Evolutionary conservation across 2,888 invertebrate genomes (phyloP).

Genomic region (Thumatha senex): DNA sequence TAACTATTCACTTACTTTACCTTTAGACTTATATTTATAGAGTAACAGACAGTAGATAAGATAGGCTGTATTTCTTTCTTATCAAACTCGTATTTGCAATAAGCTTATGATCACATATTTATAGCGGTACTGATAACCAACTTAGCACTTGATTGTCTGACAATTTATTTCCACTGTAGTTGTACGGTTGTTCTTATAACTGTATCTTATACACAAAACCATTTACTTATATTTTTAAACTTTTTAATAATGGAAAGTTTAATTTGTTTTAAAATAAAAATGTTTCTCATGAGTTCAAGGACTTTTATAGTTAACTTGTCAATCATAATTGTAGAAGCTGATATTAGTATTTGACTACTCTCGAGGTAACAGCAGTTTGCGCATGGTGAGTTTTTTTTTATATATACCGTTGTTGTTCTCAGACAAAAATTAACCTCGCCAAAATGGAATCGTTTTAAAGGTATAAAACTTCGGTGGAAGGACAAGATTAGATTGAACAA

Average conservation of each 20-base stretch:
- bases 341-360: slow-evolving; percentile 65
- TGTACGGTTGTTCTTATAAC: slow-evolving; percentile 56
- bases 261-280: slow-evolving; percentile 62
- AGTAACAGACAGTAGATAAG: slow-evolving; percentile 66
- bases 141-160: slow-evolving; percentile 58
- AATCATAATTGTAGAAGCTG: slow-evolving; percentile 52
- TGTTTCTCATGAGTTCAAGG: slow-evolving; percentile 61
- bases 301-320: slow-evolving; percentile 63
- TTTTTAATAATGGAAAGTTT: slow-evolving; percentile 63
- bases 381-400: slow-evolving; percentile 59
- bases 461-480: slow-evolving; percentile 97
- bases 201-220: slow-evolving; percentile 49
- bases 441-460: slow-evolving; percentile 99
- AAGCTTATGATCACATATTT: slow-evolving; percentile 76
- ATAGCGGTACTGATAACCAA: slow-evolving; percentile 68
- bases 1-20: slow-evolving; percentile 24
- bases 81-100: slow-evolving; percentile 74
- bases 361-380: slow-evolving; percentile 38
- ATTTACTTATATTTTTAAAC: slow-evolving; percentile 35
- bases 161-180: slow-evolving; percentile 57
- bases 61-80: slow-evolving; percentile 68
- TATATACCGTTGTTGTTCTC: slow-evolving; percentile 65
- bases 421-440: slow-evolving; percentile 99
- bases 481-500: slow-evolving; percentile 99
- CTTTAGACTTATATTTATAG: slow-evolving; percentile 45